These are phyloP conservation scores for Lutjanus campechanus DNA, from an alignment of 2,797 vertebrate genomes.

Conservation along the genomic window DNA sequence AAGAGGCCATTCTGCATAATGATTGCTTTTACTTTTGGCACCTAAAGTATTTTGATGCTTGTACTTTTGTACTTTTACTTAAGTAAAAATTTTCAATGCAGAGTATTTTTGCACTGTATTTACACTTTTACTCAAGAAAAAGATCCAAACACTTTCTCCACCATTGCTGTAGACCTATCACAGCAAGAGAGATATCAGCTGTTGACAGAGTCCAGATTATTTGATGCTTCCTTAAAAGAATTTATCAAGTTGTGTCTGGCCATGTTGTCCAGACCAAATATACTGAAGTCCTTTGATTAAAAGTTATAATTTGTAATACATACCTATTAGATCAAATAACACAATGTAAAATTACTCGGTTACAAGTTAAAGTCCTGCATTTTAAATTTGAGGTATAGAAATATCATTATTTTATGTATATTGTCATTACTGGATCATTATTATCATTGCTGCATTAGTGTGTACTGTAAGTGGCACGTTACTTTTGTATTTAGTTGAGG, in stretches of 20 bases:
- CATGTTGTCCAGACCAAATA: not conserved
- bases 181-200: too few relatives aligned
- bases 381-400: not conserved
- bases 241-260: not conserved
- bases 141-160: too few relatives aligned
- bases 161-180: not conserved
- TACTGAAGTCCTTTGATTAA: not conserved
- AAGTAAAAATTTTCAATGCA: too few relatives aligned
- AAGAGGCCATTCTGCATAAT: too few relatives aligned
- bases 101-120: too few relatives aligned
- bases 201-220: not conserved
- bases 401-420: not conserved
- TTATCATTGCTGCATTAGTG: not conserved
- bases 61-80: not conserved
- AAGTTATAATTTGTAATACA: too few relatives aligned
- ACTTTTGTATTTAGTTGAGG: not conserved
- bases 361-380: not conserved
- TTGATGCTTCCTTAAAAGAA: not conserved
- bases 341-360: not conserved
- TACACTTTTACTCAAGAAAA: too few relatives aligned
- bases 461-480: not conserved
- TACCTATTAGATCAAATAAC: not conserved
- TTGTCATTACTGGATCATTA: too few relatives aligned
- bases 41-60: too few relatives aligned
- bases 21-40: too few relatives aligned